Base-by-base conservation (phyloP, 2,888 invertebrate species). In the Myopa testacea region DNA sequence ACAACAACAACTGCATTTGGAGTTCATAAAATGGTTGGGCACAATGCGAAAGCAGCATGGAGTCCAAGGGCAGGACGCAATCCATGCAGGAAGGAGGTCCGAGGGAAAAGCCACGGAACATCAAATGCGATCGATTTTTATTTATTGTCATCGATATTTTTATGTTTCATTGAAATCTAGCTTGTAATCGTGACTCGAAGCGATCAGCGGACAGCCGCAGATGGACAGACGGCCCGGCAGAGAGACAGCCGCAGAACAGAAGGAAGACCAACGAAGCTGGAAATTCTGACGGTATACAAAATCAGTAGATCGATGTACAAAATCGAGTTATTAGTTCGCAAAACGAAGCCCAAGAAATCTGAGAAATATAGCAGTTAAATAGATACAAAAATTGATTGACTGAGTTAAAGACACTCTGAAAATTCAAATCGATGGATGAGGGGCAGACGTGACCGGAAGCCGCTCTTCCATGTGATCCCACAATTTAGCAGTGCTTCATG, bases 71-170 rank as follows among this genome's bases (percentile, higher is more conserved):
- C 72, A 77, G 37, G 16, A 26, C 16, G n/a, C 12, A 19, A 70
- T 5, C 5, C 2, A 10, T 7, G 60, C 6, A 19, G n/a, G 45
- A 10, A 62, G 45, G 60, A 5, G 40, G 10, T 40, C 34, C 10
- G 50, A n/a, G 58, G 60, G 60, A 16, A 40, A 34, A 55, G 37
- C 34, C 34, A 55, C 58, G 0, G n/a, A 16, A 77, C 68, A 75
- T 78, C 78, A 69, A 78, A 80, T 77, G 76, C 80, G 82, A 80
- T 82, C 82, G 82, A 82, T 81, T 81, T 82, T 82, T 83, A 83
- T 84, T 83, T 84, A 83, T 84, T 82, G 82, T 82, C 80, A 75
- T 81, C 81, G 82, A 82, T 83, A 83, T 78, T 83, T 83, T 81
- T 82, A 83, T 83, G 83, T 82, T 83, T 83, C 84, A 83, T 82